A percentile compares a stretch with the other conserved stretches of the same genome.
phyloP scores from a whole-genome alignment of 2,797 vertebrate genomes.

The Pseudotriccus pelzelni region DNA sequence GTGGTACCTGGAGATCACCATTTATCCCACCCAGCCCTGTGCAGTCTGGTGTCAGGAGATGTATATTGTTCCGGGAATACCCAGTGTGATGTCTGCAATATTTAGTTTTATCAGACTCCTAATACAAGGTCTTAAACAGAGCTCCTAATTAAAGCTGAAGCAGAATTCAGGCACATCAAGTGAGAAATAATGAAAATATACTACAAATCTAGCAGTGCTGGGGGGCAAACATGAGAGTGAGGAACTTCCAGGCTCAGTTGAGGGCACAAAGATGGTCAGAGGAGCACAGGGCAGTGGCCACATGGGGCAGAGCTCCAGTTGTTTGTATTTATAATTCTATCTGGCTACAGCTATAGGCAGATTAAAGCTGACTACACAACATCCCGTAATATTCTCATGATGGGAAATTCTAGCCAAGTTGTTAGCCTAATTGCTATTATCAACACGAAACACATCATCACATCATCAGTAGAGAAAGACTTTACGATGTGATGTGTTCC shows the following conservation, averaged over 20 bases:
- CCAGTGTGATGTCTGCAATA: rapidly evolving
- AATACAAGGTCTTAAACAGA: not conserved
- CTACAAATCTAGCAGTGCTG: not conserved
- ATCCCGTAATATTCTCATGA: not conserved
- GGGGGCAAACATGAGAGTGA: not conserved
- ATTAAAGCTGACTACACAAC: not conserved
- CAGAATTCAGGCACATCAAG: not conserved
- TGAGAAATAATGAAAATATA: not conserved
- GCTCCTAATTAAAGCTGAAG: not conserved
- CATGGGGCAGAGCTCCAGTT: not conserved
- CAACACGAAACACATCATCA: not conserved
- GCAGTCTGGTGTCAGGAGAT: not conserved
- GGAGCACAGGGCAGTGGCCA: not conserved
- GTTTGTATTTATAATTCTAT: not conserved
- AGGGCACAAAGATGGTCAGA: not conserved
- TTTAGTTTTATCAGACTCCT: not conserved
- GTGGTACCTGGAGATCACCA: not conserved
- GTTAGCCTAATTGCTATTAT: not conserved
- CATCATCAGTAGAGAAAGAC: not conserved
- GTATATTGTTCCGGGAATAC: rapidly evolving
- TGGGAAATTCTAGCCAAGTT: not conserved
- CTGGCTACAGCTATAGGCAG: not conserved
- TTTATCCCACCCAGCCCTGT: rapidly evolving
- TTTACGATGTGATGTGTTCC: not conserved
- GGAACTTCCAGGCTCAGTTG: not conserved